Conservation (phyloP, 2,113 vertebrate genomes). For the Tursiops truncatus region DNA sequence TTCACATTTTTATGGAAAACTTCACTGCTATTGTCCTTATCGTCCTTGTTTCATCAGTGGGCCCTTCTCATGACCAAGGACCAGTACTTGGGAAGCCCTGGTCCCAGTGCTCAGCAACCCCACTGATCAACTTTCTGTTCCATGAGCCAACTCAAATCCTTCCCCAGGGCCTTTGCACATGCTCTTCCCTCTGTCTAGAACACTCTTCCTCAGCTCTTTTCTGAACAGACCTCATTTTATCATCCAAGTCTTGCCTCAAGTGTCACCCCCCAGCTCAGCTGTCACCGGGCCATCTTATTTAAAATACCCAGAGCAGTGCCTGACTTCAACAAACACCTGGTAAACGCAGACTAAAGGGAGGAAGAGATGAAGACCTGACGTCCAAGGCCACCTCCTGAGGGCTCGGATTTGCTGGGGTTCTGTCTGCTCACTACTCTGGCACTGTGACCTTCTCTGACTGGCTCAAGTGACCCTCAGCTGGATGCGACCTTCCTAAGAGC, state of each 20-base stretch:
- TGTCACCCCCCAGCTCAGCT: background rate
- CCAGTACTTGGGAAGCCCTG: background rate
- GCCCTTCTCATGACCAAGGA: background rate
- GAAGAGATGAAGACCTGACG: fast-evolving
- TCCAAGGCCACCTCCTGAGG: background rate
- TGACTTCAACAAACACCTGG: background rate
- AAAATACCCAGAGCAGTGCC: background rate
- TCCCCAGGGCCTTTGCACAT: background rate
- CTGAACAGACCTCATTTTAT: background rate
- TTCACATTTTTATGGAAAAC: too few species aligned
- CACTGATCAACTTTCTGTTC: background rate
- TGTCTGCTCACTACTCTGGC: fast-evolving
- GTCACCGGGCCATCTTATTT: fast-evolving
- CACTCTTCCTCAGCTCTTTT: background rate
- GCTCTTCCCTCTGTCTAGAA: too few species aligned
- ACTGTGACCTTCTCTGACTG: fast-evolving
- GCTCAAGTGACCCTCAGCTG: fast-evolving
- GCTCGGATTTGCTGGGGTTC: background rate
- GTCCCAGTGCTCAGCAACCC: too few species aligned
- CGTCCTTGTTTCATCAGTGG: fast-evolving
- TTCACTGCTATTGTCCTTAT: fast-evolving
- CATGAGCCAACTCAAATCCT: background rate
- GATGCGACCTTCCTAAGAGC: fast-evolving
- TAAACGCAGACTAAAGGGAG: too few species aligned
- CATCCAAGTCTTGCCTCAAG: background rate